Percentiles rank a stretch among this genome's conserved stretches.
Evolutionary conservation across 2,797 vertebrate species (phyloP).

Genomic region (Molossus alvarezi): DNA sequence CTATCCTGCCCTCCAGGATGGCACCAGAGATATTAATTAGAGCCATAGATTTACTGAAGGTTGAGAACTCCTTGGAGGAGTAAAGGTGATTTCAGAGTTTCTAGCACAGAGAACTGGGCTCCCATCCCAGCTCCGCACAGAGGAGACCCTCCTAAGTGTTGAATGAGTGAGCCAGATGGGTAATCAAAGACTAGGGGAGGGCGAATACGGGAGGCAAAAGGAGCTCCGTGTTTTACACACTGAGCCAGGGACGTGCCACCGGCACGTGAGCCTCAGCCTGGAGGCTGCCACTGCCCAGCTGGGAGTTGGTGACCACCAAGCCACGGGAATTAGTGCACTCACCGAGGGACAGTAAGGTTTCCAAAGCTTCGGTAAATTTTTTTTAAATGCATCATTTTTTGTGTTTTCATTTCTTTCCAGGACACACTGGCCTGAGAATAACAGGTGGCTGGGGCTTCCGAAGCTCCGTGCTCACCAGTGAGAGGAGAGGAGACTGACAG

Average conservation of each 20-base stretch:
- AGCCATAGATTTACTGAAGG: neutral
- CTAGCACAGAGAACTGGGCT: neutral
- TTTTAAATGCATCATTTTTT: neutral
- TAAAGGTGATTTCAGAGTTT: neutral
- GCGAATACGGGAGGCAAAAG: neutral
- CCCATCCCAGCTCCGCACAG: neutral
- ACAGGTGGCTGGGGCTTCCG: neutral
- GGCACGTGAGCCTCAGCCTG: neutral
- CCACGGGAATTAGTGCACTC: neutral
- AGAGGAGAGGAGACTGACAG: neutral
- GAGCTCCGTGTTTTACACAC: accelerated
- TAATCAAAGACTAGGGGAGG: accelerated
- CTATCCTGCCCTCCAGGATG: neutral
- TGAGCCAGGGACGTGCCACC: accelerated
- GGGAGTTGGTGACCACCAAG: neutral
- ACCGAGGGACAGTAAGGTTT: neutral
- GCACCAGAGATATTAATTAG: neutral
- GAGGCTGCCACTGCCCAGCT: neutral
- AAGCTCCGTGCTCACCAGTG: neutral
- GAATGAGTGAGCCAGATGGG: neutral
- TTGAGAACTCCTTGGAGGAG: neutral
- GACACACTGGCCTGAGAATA: neutral
- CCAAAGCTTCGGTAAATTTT: neutral
- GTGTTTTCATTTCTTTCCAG: constrained; percentile 8
- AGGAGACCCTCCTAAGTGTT: neutral